These are phyloP conservation scores for Lamellibrachia luymesi DNA, from an alignment of 1,140 invertebrate genomes.

Conservation along the genomic window DNA sequence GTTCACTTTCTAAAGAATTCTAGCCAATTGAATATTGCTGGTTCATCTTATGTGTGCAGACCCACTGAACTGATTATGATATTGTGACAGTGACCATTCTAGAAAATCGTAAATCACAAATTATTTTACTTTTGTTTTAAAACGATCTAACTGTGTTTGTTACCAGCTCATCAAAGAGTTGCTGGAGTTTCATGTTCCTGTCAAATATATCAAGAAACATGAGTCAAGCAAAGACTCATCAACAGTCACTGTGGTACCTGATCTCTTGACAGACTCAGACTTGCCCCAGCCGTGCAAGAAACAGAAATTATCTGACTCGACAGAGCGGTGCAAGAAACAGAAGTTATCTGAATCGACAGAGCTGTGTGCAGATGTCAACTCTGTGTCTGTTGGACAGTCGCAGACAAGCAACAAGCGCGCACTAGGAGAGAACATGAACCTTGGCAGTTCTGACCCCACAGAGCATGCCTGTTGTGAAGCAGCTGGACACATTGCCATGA, in stretches of 20 bases:
- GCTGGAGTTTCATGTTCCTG: conserved; percentile 6
- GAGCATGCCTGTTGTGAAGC: not conserved
- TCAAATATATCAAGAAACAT: not conserved
- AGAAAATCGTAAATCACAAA: not conserved
- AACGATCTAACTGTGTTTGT: not conserved
- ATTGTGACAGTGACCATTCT: not conserved
- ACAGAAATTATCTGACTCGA: not conserved
- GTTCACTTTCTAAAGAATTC: no score
- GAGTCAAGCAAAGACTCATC: not conserved
- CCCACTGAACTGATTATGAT: no score
- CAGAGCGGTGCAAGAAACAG: not conserved
- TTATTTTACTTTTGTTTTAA: not conserved
- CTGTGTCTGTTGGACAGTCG: not conserved
- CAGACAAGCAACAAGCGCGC: not conserved
- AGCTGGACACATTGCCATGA: not conserved
- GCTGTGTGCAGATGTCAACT: not conserved
- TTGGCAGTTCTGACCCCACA: not conserved
- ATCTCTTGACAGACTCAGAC: not conserved
- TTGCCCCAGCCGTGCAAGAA: not conserved
- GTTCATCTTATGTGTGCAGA: no score
- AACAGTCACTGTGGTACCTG: not conserved
- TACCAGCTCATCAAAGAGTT: not conserved
- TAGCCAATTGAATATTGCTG: no score
- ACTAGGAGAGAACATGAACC: not conserved
- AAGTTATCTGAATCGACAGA: not conserved